These are phyloP conservation scores for Oreochromis mossambicus DNA, from an alignment of 2,797 vertebrate genomes.

Conservation along the genomic window DNA sequence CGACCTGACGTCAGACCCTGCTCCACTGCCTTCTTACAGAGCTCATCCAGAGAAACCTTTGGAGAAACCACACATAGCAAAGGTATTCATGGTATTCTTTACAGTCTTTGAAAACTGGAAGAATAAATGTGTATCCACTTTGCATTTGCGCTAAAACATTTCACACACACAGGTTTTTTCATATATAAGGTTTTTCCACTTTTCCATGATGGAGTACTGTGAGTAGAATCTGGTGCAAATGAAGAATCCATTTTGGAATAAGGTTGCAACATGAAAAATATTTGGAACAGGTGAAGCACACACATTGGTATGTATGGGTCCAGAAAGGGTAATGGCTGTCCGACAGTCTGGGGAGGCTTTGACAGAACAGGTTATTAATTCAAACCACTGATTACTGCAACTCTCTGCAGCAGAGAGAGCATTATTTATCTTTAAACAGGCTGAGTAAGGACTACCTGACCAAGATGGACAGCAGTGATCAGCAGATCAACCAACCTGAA, in stretches of 20 bases:
- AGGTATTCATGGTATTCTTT: not conserved
- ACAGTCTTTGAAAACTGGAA: not conserved
- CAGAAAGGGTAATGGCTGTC: not conserved
- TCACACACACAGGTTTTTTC: not conserved
- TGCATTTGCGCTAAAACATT: not conserved
- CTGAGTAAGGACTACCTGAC: not conserved
- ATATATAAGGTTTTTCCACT: not conserved
- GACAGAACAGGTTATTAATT: not conserved
- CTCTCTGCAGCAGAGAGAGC: not conserved
- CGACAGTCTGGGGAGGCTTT: not conserved
- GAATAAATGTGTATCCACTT: not conserved
- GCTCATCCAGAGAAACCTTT: constrained; percentile 91
- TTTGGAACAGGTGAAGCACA: not conserved
- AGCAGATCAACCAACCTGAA: not conserved
- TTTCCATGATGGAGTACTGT: not conserved
- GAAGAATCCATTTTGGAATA: not conserved
- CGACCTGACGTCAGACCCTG: constrained; percentile 88
- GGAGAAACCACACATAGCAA: not conserved
- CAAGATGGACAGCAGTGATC: accelerated
- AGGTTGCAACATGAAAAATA: not conserved
- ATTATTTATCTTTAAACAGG: not conserved
- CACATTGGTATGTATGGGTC: accelerated
- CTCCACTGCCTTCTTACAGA: constrained; percentile 94
- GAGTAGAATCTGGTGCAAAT: accelerated
- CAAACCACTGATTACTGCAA: not conserved